These are phyloP conservation scores for Drosophila picticornis DNA, from an alignment of 2,888 invertebrate species.

Conservation along the genomic window DNA sequence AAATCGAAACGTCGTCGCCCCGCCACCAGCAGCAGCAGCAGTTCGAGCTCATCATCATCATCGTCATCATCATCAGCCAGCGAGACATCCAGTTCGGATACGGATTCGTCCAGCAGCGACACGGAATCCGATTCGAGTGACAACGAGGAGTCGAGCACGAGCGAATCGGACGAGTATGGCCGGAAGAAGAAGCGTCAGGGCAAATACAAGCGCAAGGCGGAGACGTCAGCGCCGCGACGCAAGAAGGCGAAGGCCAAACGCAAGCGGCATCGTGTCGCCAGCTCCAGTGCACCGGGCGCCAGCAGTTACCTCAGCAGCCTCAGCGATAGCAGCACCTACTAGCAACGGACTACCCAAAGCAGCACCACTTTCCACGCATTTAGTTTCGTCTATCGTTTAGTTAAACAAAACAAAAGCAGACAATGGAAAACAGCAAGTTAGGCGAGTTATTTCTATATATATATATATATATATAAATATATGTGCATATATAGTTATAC, in stretches of 20 bases:
- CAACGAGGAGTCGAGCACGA: constrained; percentile 84
- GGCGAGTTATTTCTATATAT: constrained; percentile 41
- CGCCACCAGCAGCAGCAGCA: constrained; percentile 48
- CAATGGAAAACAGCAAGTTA: constrained; percentile 24
- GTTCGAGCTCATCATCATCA: constrained; percentile 33
- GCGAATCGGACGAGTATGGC: constrained; percentile 81
- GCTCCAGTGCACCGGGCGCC: constrained; percentile 70
- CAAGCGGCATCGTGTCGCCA: constrained; percentile 73
- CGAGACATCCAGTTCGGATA: constrained; percentile 31
- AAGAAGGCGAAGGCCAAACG: constrained; percentile 83
- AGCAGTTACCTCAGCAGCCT: constrained; percentile 73
- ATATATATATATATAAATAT: not conserved
- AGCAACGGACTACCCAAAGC: constrained; percentile 55
- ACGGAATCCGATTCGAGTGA: constrained; percentile 83
- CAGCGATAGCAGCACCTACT: constrained; percentile 79
- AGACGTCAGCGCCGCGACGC: constrained; percentile 69
- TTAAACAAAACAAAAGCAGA: constrained; percentile 17
- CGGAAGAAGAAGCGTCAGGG: constrained; percentile 81
- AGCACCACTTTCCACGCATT: constrained; percentile 46
- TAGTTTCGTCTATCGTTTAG: constrained; percentile 42
- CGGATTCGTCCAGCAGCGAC: constrained; percentile 39
- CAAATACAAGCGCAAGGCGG: constrained; percentile 83
- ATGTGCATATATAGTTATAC: constrained; percentile 4
- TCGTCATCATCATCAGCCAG: constrained; percentile 37
- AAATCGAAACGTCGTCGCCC: constrained; percentile 71